phyloP scores from a whole-genome alignment of 2,113 vertebrate species.

The Crotophaga sulcirostris region DNA sequence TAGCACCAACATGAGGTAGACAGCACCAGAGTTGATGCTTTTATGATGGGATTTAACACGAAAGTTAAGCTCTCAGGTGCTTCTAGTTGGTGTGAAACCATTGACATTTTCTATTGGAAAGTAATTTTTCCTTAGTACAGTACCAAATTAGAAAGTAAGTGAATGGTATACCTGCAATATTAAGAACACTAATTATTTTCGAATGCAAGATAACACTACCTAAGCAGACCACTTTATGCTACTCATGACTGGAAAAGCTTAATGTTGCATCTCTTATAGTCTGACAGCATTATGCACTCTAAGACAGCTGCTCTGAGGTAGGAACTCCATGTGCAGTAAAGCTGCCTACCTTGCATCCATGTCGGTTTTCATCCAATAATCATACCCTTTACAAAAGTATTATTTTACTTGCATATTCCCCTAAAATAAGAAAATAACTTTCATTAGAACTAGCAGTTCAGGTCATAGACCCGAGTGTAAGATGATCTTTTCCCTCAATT shows the following conservation, averaged over 20 bases:
- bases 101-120: constrained; percentile 42
- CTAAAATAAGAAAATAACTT: neutral
- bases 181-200: constrained; percentile 5
- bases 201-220: neutral
- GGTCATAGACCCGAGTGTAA: neutral
- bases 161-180: neutral
- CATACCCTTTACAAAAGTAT: neutral
- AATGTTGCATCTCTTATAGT: neutral
- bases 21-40: neutral
- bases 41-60: constrained; percentile 1
- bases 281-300: neutral
- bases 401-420: neutral
- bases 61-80: constrained; percentile 43
- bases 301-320: neutral
- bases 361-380: neutral
- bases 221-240: neutral
- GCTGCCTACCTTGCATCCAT: neutral
- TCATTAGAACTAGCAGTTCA: neutral
- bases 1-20: neutral
- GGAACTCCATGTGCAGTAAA: neutral
- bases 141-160: constrained; percentile 36
- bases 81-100: constrained; percentile 57
- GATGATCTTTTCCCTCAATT: neutral
- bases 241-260: neutral
- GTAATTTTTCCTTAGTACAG: constrained; percentile 27